These are phyloP conservation scores for Coracopsis vasa DNA, from an alignment of 2,113 vertebrate species.

Conservation along the genomic window DNA sequence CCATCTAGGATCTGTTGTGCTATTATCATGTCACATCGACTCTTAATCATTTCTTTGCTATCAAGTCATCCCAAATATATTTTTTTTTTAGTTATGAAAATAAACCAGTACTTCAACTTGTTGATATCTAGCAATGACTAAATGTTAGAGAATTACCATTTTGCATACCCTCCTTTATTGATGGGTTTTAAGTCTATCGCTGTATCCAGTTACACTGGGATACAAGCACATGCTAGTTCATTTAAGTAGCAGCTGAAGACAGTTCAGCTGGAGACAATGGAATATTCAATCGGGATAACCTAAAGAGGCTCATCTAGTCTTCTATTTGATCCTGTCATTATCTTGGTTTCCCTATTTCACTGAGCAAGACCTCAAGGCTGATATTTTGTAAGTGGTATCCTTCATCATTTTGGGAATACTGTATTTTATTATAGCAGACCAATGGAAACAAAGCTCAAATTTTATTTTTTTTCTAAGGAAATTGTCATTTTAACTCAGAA, in stretches of 20 bases:
- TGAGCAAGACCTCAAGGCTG: background rate
- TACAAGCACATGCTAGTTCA: background rate
- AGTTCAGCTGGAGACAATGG: background rate
- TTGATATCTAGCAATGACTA: background rate
- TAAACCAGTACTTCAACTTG: background rate
- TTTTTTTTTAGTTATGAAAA: background rate
- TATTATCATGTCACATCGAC: background rate
- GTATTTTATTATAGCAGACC: background rate
- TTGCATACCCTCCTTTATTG: background rate
- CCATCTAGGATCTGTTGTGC: background rate
- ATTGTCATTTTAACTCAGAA: background rate
- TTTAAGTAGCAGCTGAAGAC: background rate
- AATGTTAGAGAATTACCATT: background rate
- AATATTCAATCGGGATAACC: background rate
- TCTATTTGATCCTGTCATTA: background rate
- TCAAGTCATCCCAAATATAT: background rate
- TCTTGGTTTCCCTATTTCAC: background rate
- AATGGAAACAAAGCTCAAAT: background rate
- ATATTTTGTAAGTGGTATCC: background rate
- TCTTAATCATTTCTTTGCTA: background rate
- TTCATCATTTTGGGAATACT: background rate
- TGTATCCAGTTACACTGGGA: background rate
- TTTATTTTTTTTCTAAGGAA: background rate
- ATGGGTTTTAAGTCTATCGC: background rate
- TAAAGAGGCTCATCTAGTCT: background rate